Conservation (phyloP, 2,888 invertebrate genomes). For the Polyommatus iphigenia region DNA sequence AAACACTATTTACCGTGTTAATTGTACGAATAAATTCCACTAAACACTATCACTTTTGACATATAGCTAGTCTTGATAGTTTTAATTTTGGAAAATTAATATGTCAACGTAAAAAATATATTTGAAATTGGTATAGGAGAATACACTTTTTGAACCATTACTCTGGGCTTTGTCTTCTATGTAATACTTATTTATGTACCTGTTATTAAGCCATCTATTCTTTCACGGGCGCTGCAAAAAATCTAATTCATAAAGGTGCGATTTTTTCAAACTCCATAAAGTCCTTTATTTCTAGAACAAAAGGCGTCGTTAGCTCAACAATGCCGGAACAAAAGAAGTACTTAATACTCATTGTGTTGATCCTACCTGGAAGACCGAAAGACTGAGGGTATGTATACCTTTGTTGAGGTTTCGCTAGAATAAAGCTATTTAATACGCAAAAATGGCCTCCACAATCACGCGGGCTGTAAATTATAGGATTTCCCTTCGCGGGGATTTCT, state of each 20-base stretch:
- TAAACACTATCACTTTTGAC: neutral
- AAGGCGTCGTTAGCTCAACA: constrained; percentile 7
- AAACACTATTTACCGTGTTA: constrained; percentile 12
- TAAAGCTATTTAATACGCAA: neutral
- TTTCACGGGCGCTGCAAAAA: constrained; percentile 2
- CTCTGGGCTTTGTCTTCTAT: neutral
- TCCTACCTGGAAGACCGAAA: constrained; percentile 1
- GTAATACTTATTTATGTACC: neutral
- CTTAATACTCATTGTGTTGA: constrained; percentile 13
- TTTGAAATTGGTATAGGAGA: neutral
- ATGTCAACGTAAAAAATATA: neutral
- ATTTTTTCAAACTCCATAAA: constrained; percentile 12
- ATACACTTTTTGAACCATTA: neutral
- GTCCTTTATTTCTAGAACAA: constrained; percentile 9
- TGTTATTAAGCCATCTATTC: neutral
- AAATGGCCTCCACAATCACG: neutral
- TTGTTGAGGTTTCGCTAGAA: constrained; percentile 7
- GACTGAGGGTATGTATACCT: constrained; percentile 9
- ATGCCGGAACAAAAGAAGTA: constrained; percentile 6
- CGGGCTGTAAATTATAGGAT: constrained; percentile 3
- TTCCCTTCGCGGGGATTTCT: neutral
- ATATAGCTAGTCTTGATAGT: constrained; percentile 2
- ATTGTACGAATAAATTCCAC: neutral
- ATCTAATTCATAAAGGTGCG: constrained; percentile 19
- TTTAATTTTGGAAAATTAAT: neutral